Conservation (phyloP, 2,113 vertebrate genomes). For the Takifugu flavidus region DNA sequence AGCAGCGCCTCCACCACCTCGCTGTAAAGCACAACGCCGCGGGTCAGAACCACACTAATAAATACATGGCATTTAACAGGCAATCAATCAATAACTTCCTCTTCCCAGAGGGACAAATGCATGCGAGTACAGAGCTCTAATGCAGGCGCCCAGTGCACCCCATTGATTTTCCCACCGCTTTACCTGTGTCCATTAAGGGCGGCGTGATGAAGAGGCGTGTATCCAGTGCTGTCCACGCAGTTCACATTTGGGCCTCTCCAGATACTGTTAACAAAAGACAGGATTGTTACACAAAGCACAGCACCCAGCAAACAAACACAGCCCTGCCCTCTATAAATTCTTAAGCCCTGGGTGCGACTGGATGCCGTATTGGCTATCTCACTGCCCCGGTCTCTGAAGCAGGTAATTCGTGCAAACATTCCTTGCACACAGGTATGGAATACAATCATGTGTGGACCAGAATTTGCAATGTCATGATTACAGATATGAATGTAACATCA, state of each 20-base stretch:
- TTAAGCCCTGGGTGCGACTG: constrained; percentile 24
- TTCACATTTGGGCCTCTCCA: constrained; percentile 99
- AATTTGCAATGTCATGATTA: too few relatives aligned
- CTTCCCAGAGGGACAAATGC: constrained; percentile 31
- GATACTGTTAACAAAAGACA: constrained; percentile 77
- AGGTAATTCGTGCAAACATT: not conserved
- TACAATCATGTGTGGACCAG: not conserved
- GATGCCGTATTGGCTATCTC: constrained; percentile 31
- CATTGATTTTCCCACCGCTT: constrained; percentile 1
- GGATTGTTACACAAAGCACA: constrained; percentile 28
- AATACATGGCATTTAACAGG: constrained; percentile 21
- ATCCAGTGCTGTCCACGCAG: constrained; percentile 96
- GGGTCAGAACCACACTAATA: constrained; percentile 15
- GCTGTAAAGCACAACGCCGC: constrained; percentile 60
- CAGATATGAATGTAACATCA: too few relatives aligned
- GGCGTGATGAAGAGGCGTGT: constrained; percentile 94
- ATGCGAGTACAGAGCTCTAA: constrained; percentile 5
- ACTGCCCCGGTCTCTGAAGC: not conserved
- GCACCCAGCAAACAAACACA: constrained; percentile 24
- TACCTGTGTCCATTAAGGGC: constrained; percentile 96
- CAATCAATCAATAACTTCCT: constrained; percentile 40
- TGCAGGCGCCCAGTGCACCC: not conserved
- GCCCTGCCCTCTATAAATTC: constrained; percentile 33
- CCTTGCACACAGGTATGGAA: not conserved
- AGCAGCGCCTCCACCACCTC: constrained; percentile 92